phyloP scores from a whole-genome alignment of 2,797 vertebrate species.

The Paedocypris micromegethes region DNA sequence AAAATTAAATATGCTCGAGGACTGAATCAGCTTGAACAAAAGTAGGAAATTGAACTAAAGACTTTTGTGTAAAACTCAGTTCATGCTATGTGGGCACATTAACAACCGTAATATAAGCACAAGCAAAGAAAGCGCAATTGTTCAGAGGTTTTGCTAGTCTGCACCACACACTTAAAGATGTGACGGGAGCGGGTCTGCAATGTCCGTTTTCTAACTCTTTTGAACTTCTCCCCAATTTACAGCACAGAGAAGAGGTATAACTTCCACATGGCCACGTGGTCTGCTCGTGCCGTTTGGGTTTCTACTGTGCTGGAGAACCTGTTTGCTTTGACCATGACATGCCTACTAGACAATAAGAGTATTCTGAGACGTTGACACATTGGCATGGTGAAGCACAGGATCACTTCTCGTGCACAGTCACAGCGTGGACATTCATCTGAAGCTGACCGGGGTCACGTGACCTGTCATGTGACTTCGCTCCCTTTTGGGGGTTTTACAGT shows the following conservation, averaged over 20 bases:
- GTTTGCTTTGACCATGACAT: slow-evolving; percentile 67
- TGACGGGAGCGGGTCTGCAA: slow-evolving; percentile 1
- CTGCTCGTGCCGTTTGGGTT: slow-evolving; percentile 59
- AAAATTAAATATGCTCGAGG: too few relatives aligned
- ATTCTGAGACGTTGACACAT: background rate
- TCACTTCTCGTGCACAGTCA: slow-evolving; percentile 69
- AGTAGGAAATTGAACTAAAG: too few relatives aligned
- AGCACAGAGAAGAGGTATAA: slow-evolving; percentile 95
- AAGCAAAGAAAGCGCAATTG: too few relatives aligned
- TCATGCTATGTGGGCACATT: too few relatives aligned
- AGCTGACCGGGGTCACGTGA: slow-evolving; percentile 78
- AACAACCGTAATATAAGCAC: too few relatives aligned
- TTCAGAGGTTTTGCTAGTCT: too few relatives aligned
- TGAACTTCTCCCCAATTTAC: slow-evolving; percentile 76
- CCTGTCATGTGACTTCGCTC: slow-evolving; percentile 67
- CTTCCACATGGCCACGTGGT: slow-evolving; percentile 49
- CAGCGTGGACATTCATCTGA: slow-evolving; percentile 58
- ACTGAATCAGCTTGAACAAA: too few relatives aligned
- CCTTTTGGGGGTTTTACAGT: slow-evolving; percentile 22
- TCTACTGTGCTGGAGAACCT: slow-evolving; percentile 71
- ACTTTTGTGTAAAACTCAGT: too few relatives aligned
- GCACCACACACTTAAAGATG: too few relatives aligned
- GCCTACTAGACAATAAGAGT: background rate
- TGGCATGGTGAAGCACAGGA: slow-evolving; percentile 68
- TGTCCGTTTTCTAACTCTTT: slow-evolving; percentile 40